Conservation (phyloP, 1,140 invertebrate species). For the Macrosteles quadrilineatus region DNA sequence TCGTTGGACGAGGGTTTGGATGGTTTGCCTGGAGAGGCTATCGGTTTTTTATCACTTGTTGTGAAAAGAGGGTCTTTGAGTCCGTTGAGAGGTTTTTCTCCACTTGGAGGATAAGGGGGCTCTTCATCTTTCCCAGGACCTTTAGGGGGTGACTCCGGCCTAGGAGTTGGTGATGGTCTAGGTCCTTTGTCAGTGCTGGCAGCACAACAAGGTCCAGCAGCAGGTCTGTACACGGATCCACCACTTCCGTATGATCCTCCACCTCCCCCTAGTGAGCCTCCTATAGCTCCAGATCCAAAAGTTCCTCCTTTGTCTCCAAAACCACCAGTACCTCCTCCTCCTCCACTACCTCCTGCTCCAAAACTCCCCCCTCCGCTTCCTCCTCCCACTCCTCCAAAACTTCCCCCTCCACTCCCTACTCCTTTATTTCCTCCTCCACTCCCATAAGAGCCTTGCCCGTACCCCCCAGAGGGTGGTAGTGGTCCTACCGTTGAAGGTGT, state of each 20-base stretch:
- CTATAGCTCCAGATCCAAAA: background rate
- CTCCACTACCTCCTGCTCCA: conserved; percentile 13
- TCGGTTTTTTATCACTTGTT: background rate
- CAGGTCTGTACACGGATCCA: background rate
- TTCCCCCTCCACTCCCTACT: no score
- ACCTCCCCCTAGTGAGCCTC: background rate
- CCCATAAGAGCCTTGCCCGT: background rate
- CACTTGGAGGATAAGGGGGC: conserved; percentile 2
- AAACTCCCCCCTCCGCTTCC: conserved; percentile 30
- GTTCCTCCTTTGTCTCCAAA: background rate
- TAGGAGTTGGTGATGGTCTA: background rate
- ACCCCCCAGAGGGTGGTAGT: conserved; percentile 32
- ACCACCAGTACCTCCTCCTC: conserved; percentile 20
- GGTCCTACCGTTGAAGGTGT: conserved; percentile 40
- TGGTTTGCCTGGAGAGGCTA: background rate
- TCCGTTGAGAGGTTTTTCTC: background rate
- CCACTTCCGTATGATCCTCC: conserved; percentile 28
- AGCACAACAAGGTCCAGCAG: background rate
- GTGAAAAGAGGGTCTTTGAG: background rate
- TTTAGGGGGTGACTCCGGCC: background rate
- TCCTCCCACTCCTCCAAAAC: background rate
- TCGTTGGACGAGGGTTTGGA: conserved; percentile 1
- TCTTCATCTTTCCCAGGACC: background rate
- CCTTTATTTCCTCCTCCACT: no score
- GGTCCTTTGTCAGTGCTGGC: background rate